Evolutionary conservation across 2,888 invertebrate genomes (phyloP).

Genomic region (Dromius quadrimaculatus): DNA sequence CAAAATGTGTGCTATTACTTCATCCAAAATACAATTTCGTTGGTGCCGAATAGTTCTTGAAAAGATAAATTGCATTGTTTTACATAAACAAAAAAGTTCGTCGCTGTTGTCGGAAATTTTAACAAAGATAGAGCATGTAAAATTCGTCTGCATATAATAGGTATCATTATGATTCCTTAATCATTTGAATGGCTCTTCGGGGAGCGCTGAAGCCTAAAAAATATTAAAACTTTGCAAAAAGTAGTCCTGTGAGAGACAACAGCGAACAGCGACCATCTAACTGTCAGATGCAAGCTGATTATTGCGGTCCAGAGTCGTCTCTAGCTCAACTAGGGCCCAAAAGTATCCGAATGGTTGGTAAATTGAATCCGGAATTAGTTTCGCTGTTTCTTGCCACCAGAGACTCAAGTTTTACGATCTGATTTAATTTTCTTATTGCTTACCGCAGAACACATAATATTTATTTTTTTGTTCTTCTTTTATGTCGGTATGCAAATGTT

Average conservation of each 20-base stretch:
- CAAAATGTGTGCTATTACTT: too few relatives aligned
- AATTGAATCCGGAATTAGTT: slow-evolving; percentile 35
- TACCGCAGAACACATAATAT: slow-evolving; percentile 33
- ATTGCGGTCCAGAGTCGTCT: slow-evolving; percentile 2
- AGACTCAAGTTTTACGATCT: slow-evolving; percentile 28
- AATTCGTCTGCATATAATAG: slow-evolving; percentile 48
- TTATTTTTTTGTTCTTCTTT: slow-evolving; percentile 35
- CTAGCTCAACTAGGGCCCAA: background rate
- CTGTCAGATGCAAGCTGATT: slow-evolving; percentile 20
- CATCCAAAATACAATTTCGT: too few relatives aligned
- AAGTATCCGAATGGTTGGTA: slow-evolving; percentile 16
- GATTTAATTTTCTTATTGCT: slow-evolving; percentile 37
- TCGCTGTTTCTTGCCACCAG: slow-evolving; percentile 12
- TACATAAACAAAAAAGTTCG: slow-evolving; percentile 13
- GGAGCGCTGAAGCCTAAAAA: slow-evolving; percentile 40
- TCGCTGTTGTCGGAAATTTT: background rate
- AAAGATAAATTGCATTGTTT: slow-evolving; percentile 11
- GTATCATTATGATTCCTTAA: slow-evolving; percentile 35
- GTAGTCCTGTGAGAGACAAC: slow-evolving; percentile 17
- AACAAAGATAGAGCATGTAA: slow-evolving; percentile 33
- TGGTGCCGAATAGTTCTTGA: too few relatives aligned
- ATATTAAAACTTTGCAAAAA: slow-evolving; percentile 44
- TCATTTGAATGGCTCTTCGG: slow-evolving; percentile 35
- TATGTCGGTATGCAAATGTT: slow-evolving; percentile 10
- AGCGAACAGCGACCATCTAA: background rate